Conservation (phyloP, 1,140 invertebrate genomes). For the Pseudomyrmex concolor region DNA sequence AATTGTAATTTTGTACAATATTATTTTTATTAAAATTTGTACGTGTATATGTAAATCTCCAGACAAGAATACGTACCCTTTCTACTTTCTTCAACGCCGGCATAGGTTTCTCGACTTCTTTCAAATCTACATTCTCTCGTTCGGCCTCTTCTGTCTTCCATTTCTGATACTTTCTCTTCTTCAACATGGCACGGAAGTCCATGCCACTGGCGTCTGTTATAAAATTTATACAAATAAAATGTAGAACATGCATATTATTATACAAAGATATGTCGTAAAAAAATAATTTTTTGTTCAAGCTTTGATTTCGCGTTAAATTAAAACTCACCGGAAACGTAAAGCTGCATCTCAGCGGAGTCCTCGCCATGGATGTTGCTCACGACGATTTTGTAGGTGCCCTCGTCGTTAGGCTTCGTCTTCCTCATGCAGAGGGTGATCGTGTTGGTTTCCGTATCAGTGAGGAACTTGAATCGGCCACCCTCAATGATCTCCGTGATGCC, state of each 20-base stretch:
- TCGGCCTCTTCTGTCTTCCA: conserved; percentile 96
- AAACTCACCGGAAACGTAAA: conserved; percentile 96
- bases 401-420: conserved; percentile 98
- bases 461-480: conserved; percentile 95
- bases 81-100: conserved; percentile 96
- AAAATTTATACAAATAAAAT: conserved; percentile 29
- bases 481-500: conserved; percentile 94
- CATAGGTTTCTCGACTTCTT: conserved; percentile 94
- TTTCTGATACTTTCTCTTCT: conserved; percentile 98
- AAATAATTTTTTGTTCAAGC: no score
- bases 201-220: conserved; percentile 95
- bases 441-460: conserved; percentile 95
- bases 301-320: not conserved
- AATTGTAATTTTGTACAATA: conserved; percentile 3
- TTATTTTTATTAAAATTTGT: not conserved
- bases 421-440: conserved; percentile 96
- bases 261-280: no score
- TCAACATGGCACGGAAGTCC: conserved; percentile 99
- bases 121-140: conserved; percentile 96
- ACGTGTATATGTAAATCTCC: not conserved
- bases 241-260: not conserved
- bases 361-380: conserved; percentile 97
- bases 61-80: conserved; percentile 88
- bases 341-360: conserved; percentile 96
- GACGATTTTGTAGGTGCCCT: conserved; percentile 97